A percentile compares a stretch with the other conserved stretches of the same genome.
These are phyloP conservation scores for Chorisops tibialis DNA, from an alignment of 2,888 invertebrate genomes.

Conservation along the genomic window DNA sequence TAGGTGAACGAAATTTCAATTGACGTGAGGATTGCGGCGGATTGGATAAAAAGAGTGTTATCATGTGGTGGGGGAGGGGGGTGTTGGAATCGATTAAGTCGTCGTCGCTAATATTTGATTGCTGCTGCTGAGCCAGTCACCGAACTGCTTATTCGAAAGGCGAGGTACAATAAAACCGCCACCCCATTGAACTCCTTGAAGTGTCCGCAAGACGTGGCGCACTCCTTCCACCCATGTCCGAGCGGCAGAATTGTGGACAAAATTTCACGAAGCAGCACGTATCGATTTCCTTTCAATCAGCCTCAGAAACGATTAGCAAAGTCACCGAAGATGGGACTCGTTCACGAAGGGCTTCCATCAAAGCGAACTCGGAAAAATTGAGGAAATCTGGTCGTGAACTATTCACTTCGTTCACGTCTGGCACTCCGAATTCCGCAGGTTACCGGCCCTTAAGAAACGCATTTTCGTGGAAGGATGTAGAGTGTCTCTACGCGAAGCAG, in stretches of 20 bases:
- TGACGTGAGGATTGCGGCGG: not conserved
- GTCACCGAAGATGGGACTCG: not conserved
- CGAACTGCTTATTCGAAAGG: too few species aligned
- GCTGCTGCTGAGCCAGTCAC: too few species aligned
- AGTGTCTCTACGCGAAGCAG: not conserved
- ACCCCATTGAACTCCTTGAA: slow-evolving; percentile 2
- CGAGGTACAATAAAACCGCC: not conserved
- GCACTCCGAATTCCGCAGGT: too few species aligned
- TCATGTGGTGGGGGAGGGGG: too few species aligned
- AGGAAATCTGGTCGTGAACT: not conserved
- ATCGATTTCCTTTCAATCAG: slow-evolving; percentile 7
- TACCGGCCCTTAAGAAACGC: too few species aligned
- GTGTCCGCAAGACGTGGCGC: not conserved
- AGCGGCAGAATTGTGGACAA: not conserved
- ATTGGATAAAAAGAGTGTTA: too few species aligned
- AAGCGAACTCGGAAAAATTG: not conserved
- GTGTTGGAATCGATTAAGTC: too few species aligned
- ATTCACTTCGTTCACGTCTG: too few species aligned
- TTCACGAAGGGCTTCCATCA: not conserved
- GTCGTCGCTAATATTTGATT: too few species aligned
- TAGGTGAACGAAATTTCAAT: slow-evolving; percentile 12
- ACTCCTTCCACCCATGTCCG: not conserved
- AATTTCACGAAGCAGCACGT: not conserved
- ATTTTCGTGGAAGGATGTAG: too few species aligned
- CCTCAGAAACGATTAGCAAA: not conserved